Conservation (phyloP, 2,888 invertebrate species). For the Zygaena filipendulae region DNA sequence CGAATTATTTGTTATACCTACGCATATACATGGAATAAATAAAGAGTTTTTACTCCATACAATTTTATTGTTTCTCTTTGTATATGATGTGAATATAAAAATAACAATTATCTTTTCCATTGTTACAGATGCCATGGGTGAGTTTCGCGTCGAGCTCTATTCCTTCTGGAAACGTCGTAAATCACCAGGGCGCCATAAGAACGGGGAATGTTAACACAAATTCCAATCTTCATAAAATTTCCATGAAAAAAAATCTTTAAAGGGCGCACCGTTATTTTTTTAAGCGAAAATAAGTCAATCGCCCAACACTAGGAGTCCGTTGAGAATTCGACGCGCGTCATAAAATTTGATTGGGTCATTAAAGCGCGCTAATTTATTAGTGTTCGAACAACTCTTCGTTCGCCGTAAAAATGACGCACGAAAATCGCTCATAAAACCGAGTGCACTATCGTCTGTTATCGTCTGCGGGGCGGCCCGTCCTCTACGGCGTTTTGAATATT, state of each 20-base stretch:
- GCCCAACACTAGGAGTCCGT: constrained; percentile 62
- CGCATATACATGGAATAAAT: too few relatives aligned
- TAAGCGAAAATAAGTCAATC: constrained; percentile 61
- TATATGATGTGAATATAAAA: too few relatives aligned
- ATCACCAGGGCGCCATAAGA: constrained; percentile 43
- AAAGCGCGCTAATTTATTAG: constrained; percentile 66
- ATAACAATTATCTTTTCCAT: constrained; percentile 52
- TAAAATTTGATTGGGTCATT: constrained; percentile 69
- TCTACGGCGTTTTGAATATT: constrained; percentile 39
- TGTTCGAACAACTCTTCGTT: constrained; percentile 52
- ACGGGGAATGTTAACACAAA: constrained; percentile 48
- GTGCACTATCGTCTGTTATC: constrained; percentile 26
- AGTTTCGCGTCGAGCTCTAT: constrained; percentile 58
- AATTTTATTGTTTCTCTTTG: too few relatives aligned
- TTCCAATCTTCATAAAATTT: constrained; percentile 67
- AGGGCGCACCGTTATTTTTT: constrained; percentile 32
- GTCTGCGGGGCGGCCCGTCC: constrained; percentile 19
- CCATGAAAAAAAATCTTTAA: constrained; percentile 64
- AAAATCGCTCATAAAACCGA: constrained; percentile 41
- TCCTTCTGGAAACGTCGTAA: constrained; percentile 48
- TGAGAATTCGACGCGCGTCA: constrained; percentile 62
- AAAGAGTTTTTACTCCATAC: too few relatives aligned
- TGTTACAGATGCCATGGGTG: constrained; percentile 87
- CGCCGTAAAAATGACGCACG: constrained; percentile 41
- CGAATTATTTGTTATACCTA: too few relatives aligned